Conservation (phyloP, 2,113 vertebrate species). For the Chlorocebus sabaeus region DNA sequence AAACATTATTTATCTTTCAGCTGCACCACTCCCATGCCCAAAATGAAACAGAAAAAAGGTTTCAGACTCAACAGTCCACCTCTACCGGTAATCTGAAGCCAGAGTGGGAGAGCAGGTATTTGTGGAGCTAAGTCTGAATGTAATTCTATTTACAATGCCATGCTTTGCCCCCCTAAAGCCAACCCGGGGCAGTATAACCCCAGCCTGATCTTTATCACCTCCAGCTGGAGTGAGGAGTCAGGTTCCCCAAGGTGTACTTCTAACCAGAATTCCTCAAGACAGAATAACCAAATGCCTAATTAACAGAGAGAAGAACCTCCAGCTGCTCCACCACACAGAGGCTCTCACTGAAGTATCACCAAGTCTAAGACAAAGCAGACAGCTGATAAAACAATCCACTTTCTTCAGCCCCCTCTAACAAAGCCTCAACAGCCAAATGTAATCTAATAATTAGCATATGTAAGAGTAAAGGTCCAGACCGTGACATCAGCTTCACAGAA, state of each 20-base stretch:
- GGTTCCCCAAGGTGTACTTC: neutral
- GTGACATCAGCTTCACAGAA: constrained; percentile 81
- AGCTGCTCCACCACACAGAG: neutral
- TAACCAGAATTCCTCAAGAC: neutral
- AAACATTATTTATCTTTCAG: neutral
- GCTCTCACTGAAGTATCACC: constrained; percentile 7
- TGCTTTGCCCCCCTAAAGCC: rapidly evolving
- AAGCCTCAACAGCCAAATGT: constrained; percentile 81
- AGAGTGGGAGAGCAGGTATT: neutral
- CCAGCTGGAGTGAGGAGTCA: neutral
- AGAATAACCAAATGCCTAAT: neutral
- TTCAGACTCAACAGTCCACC: neutral
- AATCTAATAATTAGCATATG: constrained; percentile 83
- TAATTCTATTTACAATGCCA: neutral
- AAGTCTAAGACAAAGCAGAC: constrained; percentile 76
- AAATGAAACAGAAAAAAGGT: neutral
- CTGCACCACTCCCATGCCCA: neutral
- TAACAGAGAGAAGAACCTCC: neutral
- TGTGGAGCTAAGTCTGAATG: neutral
- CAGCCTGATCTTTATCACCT: neutral
- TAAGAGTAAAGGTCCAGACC: constrained; percentile 80
- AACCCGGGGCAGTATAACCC: neutral
- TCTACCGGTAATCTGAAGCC: neutral
- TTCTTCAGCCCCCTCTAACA: constrained; percentile 70
- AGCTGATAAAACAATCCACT: constrained; percentile 79